Evolutionary conservation across 2,797 vertebrate species (phyloP).

Genomic region (Chrysolophus pictus): DNA sequence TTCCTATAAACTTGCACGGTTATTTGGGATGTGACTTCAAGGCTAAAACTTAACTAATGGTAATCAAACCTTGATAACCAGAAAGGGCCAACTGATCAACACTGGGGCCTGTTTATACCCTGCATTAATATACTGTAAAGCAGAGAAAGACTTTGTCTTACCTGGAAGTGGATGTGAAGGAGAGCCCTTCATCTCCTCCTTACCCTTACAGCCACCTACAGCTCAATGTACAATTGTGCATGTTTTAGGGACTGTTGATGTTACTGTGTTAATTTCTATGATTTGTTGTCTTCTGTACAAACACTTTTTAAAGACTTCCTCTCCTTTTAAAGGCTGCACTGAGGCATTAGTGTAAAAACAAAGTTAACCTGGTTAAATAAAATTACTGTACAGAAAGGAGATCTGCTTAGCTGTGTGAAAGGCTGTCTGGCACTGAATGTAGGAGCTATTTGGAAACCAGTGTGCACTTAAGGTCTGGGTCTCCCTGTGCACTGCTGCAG

Average conservation of each 20-base stretch:
- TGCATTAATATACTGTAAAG: neutral
- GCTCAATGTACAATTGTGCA: slow-evolving; percentile 52
- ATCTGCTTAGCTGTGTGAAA: neutral
- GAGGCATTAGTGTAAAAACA: slow-evolving; percentile 73
- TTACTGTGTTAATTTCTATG: slow-evolving; percentile 32
- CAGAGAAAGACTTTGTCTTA: neutral
- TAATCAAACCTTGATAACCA: fast-evolving
- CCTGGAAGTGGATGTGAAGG: neutral
- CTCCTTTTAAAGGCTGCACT: slow-evolving; percentile 69
- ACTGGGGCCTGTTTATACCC: neutral
- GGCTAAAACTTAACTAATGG: neutral
- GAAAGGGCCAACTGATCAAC: fast-evolving
- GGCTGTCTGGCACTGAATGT: fast-evolving
- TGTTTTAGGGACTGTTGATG: slow-evolving; percentile 49
- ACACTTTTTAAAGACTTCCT: slow-evolving; percentile 68
- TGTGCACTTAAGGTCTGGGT: fast-evolving
- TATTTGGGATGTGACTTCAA: neutral
- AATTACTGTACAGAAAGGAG: slow-evolving; percentile 33
- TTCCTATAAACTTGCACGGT: fast-evolving
- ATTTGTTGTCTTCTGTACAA: slow-evolving; percentile 68
- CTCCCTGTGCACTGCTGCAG: neutral
- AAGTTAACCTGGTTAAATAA: slow-evolving; percentile 57
- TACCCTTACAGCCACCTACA: neutral
- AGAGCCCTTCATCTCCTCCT: neutral
- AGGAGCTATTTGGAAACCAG: neutral